Percentiles rank a stretch among this genome's conserved stretches.
Conservation (phyloP, 2,888 invertebrate species). For the Ophion ellenae region DNA sequence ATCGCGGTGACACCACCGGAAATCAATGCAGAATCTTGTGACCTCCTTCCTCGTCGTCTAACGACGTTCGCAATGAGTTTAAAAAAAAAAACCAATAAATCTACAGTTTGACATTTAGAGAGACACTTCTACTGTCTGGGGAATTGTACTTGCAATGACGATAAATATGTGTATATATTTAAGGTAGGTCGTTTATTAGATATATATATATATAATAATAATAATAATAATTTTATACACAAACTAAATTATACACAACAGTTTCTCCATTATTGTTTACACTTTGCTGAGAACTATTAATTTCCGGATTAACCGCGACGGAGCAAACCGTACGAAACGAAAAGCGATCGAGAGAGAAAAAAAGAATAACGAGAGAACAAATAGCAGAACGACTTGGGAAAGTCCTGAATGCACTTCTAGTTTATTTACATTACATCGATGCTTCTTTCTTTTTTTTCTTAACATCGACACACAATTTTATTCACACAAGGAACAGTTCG, state of each 20-base stretch:
- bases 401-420: conserved; percentile 74
- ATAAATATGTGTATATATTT: conserved; percentile 29
- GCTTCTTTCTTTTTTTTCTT: conserved; percentile 40
- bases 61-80: not conserved
- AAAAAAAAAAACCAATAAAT: not conserved
- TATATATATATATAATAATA: conserved; percentile 26
- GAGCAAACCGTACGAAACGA: conserved; percentile 42
- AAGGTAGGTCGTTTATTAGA: conserved; percentile 73
- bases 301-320: conserved; percentile 58
- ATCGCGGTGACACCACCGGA: not conserved
- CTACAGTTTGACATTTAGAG: not conserved
- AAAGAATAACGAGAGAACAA: conserved; percentile 61
- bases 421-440: conserved; percentile 78
- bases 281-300: conserved; percentile 69
- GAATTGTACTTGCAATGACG: not conserved
- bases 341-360: conserved; percentile 38
- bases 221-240: conserved; percentile 76
- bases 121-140: not conserved
- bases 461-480: conserved; percentile 74
- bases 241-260: conserved; percentile 80
- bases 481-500: conserved; percentile 74
- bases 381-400: conserved; percentile 73
- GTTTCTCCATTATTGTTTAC: conserved; percentile 75
- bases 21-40: not conserved
- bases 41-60: not conserved